Percentiles rank a stretch among this genome's conserved stretches.
Conservation (phyloP, 2,113 vertebrate genomes). For the Neoarius graeffei region DNA sequence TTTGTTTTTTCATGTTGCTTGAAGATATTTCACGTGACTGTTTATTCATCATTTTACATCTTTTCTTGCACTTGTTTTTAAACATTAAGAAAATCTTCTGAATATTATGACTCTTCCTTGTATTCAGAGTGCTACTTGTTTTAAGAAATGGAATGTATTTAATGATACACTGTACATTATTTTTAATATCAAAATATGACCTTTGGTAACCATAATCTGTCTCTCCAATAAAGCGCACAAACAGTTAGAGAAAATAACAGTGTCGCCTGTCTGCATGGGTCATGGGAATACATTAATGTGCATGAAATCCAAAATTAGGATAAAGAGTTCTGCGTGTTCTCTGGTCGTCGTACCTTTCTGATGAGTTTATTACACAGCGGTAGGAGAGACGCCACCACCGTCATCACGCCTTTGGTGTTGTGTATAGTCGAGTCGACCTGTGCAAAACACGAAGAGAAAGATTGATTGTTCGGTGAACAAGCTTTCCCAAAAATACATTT, state of each 20-base stretch:
- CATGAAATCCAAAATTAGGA: not conserved
- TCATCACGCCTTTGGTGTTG: conserved; percentile 81
- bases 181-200: not conserved
- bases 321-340: not conserved
- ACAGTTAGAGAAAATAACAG: not conserved
- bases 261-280: not conserved
- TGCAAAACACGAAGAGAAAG: conserved; percentile 21
- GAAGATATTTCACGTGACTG: not conserved
- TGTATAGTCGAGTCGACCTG: conserved; percentile 91
- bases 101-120: not conserved
- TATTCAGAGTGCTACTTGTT: not conserved
- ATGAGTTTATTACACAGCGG: conserved; percentile 84
- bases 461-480: not conserved
- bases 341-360: conserved; percentile 75
- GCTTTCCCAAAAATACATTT: conserved; percentile 1
- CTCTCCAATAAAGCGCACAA: not conserved
- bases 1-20: not conserved
- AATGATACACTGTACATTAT: not conserved
- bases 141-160: not conserved
- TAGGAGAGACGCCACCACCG: conserved; percentile 80
- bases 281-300: not conserved
- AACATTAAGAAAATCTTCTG: not conserved
- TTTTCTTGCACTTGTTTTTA: not conserved
- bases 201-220: not conserved
- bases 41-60: not conserved